phyloP scores from a whole-genome alignment of 1,140 invertebrate species.

The Sycophaga agraensis region DNA sequence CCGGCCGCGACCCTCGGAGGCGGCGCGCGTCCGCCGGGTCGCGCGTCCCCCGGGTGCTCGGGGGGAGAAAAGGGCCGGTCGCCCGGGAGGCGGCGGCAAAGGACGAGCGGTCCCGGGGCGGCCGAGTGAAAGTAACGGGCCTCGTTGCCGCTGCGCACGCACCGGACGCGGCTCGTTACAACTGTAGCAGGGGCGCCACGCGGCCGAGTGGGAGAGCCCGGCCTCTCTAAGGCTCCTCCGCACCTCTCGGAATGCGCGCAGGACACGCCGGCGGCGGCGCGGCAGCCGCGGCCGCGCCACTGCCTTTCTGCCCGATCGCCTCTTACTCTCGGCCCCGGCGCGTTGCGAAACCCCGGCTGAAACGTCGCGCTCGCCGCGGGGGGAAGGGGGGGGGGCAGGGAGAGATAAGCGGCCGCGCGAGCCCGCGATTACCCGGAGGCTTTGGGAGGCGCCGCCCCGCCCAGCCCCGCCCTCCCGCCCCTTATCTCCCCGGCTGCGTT shows the following conservation, averaged over 20 bases:
- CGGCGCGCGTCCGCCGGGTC: too few relatives aligned
- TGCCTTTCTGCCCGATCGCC: too few relatives aligned
- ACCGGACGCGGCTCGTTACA: constrained; percentile 24
- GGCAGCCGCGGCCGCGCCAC: too few relatives aligned
- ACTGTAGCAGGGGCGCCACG: constrained; percentile 4
- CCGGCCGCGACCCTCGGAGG: background rate
- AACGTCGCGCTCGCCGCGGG: too few relatives aligned
- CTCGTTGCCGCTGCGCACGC: constrained; percentile 31
- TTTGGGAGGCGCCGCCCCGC: background rate
- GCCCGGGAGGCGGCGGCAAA: background rate
- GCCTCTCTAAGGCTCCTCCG: constrained; percentile 22
- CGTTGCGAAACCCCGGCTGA: too few relatives aligned
- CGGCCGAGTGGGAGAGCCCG: constrained; percentile 3
- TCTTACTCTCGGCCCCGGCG: too few relatives aligned
- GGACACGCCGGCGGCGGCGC: too few relatives aligned
- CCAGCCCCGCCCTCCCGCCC: background rate
- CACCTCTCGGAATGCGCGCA: constrained; percentile 22
- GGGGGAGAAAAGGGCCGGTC: background rate
- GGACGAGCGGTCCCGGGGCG: too few relatives aligned
- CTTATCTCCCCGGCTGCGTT: too few relatives aligned
- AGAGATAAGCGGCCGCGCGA: background rate
- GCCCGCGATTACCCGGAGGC: background rate
- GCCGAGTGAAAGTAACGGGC: constrained; percentile 37
- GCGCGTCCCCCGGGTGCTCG: too few relatives aligned
- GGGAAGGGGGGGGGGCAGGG: too few relatives aligned